phyloP scores from a whole-genome alignment of 2,797 vertebrate genomes.

The Mormyrus proboscirostris region DNA sequence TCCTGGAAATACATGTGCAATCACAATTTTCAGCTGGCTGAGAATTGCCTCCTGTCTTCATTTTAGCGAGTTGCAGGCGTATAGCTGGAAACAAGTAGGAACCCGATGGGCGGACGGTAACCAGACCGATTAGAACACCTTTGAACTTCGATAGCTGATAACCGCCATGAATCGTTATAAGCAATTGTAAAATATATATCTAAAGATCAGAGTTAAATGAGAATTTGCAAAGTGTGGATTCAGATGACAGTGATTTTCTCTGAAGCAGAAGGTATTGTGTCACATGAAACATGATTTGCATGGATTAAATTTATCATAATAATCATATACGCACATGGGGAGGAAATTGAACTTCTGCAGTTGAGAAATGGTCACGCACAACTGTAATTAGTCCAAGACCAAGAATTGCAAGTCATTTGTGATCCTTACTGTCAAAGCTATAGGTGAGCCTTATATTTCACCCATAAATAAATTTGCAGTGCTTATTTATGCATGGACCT shows the following conservation, averaged over 20 bases:
- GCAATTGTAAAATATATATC: not conserved
- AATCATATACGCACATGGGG: not conserved
- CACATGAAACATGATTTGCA: conserved; percentile 9
- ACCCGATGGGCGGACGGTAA: not conserved
- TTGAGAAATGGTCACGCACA: not conserved
- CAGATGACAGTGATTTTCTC: not conserved
- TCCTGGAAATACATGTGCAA: not conserved
- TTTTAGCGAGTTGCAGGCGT: not conserved
- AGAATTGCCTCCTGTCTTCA: not conserved
- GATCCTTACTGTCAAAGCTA: not conserved
- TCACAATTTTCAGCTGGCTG: not conserved
- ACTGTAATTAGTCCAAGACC: not conserved
- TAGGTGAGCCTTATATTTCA: not conserved
- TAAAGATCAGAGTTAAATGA: not conserved
- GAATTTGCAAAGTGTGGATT: conserved; percentile 7
- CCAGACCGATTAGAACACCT: not conserved
- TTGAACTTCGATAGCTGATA: not conserved
- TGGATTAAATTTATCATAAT: conserved; percentile 13
- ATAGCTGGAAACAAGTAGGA: not conserved
- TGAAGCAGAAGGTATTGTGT: not conserved
- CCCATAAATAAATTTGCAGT: not conserved
- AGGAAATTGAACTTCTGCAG: conserved; percentile 8
- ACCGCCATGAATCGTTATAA: not conserved
- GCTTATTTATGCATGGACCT: not conserved
- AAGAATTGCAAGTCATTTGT: not conserved